Percentiles rank a stretch among this genome's conserved stretches.
Evolutionary conservation across 2,797 vertebrate genomes (phyloP).

Genomic region (Pogonophryne albipinna): DNA sequence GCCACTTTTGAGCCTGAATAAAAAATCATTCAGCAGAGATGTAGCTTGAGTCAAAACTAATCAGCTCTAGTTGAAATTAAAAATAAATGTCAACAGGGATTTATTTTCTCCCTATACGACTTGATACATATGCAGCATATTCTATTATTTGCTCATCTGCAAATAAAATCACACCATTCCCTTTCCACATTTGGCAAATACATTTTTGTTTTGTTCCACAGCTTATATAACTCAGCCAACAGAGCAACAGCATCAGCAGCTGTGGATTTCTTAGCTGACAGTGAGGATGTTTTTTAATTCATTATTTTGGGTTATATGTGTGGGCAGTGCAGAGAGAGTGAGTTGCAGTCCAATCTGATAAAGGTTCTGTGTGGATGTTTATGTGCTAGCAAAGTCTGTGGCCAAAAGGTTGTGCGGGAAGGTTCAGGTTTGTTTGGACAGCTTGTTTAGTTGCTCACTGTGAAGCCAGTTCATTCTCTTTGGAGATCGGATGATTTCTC

Average conservation of each 20-base stretch:
- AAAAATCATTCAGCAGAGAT: not conserved
- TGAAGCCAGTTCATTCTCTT: not conserved
- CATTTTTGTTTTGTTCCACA: slow-evolving; percentile 12
- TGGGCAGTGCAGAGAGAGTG: not conserved
- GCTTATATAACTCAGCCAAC: slow-evolving; percentile 36
- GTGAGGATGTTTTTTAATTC: not conserved
- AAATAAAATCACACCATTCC: not conserved
- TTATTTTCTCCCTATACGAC: too few species aligned
- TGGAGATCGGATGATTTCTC: not conserved
- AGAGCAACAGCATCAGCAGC: slow-evolving; percentile 26
- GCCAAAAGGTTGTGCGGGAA: slow-evolving; percentile 7
- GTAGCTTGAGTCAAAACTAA: not conserved
- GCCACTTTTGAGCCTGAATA: not conserved
- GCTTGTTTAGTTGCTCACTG: not conserved
- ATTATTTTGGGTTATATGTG: slow-evolving; percentile 19
- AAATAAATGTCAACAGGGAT: too few species aligned
- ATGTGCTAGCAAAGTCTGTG: not conserved
- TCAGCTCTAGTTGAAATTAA: too few species aligned
- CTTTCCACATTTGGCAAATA: not conserved
- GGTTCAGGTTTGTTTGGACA: slow-evolving; percentile 6
- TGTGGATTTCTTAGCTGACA: slow-evolving; percentile 21
- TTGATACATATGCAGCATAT: not conserved
- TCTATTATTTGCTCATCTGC: not conserved
- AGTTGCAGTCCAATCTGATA: not conserved
- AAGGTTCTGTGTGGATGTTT: slow-evolving; percentile 9